These are phyloP conservation scores for Ganaspis sp. DNA, from an alignment of 1,140 invertebrate genomes.

Conservation along the genomic window DNA sequence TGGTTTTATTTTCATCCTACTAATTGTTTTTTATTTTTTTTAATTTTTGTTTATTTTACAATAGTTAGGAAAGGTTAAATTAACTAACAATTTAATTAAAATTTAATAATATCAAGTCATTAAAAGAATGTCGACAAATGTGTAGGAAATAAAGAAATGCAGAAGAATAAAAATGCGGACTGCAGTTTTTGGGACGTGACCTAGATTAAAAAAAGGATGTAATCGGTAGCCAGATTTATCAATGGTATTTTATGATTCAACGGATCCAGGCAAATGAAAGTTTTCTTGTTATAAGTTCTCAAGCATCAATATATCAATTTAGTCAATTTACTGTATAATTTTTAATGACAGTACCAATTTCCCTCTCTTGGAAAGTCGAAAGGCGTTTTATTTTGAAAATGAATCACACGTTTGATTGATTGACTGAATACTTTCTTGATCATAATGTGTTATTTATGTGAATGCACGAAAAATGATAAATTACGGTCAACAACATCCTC, in stretches of 20 bases:
- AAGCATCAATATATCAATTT: constrained; percentile 7
- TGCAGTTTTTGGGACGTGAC: constrained; percentile 26
- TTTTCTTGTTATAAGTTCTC: constrained; percentile 4
- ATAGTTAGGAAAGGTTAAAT: no score
- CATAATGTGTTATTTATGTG: not conserved
- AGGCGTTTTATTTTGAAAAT: constrained; percentile 5
- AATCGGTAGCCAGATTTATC: not conserved
- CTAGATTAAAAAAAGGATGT: not conserved
- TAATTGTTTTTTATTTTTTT: no score
- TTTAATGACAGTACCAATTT: constrained; percentile 14
- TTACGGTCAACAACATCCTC: not conserved
- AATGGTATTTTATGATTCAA: not conserved
- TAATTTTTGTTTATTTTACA: no score
- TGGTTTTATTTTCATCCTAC: no score
- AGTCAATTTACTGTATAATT: constrained; percentile 7
- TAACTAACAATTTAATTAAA: no score
- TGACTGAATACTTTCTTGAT: constrained; percentile 4
- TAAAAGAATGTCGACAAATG: no score
- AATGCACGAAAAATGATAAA: not conserved
- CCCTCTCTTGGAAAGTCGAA: constrained; percentile 1
- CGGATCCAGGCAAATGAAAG: not conserved
- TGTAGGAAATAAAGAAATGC: not conserved
- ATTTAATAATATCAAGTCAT: no score
- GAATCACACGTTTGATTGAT: not conserved
- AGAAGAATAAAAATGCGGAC: not conserved